Base-by-base conservation (phyloP, 2,888 invertebrate species). In the Andrena fulva region DNA sequence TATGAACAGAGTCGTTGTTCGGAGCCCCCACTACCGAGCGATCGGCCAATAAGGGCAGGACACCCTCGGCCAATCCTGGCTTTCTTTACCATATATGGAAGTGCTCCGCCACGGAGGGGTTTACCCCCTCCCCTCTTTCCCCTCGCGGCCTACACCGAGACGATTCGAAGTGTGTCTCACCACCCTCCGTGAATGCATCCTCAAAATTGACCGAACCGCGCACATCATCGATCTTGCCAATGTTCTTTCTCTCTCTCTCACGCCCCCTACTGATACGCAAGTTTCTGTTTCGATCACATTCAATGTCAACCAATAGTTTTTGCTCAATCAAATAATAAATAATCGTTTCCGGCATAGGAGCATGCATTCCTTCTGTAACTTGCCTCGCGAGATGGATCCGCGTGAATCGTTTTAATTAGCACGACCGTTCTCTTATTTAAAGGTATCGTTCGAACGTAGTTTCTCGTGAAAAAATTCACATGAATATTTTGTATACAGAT, bases 1-100 rank as follows among this genome's bases (percentile, higher is more conserved):
- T 93, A 93, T 89, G 91, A 91, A 91, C 85, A 86, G 90, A 88
- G 85, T 86, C 88, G 91, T 91, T 86, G 87, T 90, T 79, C 86
- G 74, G 69, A 42, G 56, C 82, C 90, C 91, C 91, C 91, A 88
- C 92, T 78, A 81, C 52, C 10, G 29, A 60, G 54, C 82, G 72
- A 85, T 90, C 91, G 86, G 90, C 93, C 93, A 93, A 92, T 92
- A 92, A 92, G 91, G 93, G 91, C 89, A 91, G 91, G 90, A 90
- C 91, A 91, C 89, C 91, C 91, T 92, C 95, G 94, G 94, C 96
- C 96, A 96, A 96, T 96, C 95, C 95, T 94, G 94, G 95, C 93
- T 94, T 95, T 95, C 96, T 96, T 96, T 95, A 96, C 97, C 97
- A 96, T 97, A 97, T 97, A 97, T 96, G 97, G 97, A 95, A 96